Conservation (phyloP, 1,140 invertebrate genomes). For the Anastrepha ludens region DNA sequence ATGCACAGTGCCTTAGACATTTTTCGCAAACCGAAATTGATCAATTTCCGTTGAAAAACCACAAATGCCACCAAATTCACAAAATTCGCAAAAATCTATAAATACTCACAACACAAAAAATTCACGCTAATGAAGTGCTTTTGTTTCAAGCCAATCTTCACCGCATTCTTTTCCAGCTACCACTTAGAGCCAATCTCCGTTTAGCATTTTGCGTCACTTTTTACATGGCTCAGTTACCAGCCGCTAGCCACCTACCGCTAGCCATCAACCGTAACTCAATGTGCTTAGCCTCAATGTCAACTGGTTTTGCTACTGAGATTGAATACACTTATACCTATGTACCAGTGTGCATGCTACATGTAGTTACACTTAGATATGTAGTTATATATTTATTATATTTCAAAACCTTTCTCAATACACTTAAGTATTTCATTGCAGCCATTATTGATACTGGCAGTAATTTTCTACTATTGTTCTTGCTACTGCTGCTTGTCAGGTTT, state of each 20-base stretch:
- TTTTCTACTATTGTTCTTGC: background rate
- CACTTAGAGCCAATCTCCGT: background rate
- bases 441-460: background rate
- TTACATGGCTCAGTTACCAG: constrained; percentile 5
- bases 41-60: background rate
- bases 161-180: background rate
- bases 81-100: background rate
- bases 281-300: constrained; percentile 32
- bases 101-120: background rate
- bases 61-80: background rate
- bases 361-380: background rate
- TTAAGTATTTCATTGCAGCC: background rate
- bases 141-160: background rate
- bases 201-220: background rate
- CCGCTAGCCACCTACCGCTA: background rate
- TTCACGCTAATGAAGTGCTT: constrained; percentile 16
- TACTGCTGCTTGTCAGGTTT: background rate
- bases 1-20: too few species aligned
- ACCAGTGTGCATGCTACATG: background rate
- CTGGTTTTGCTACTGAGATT: constrained; percentile 8
- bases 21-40: too few species aligned
- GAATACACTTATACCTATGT: background rate
- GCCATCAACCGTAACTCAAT: background rate
- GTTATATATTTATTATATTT: background rate
- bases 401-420: background rate